These are phyloP conservation scores for Epsilonema sp. DNA, from an alignment of 2,888 invertebrate genomes.

Conservation along the genomic window DNA sequence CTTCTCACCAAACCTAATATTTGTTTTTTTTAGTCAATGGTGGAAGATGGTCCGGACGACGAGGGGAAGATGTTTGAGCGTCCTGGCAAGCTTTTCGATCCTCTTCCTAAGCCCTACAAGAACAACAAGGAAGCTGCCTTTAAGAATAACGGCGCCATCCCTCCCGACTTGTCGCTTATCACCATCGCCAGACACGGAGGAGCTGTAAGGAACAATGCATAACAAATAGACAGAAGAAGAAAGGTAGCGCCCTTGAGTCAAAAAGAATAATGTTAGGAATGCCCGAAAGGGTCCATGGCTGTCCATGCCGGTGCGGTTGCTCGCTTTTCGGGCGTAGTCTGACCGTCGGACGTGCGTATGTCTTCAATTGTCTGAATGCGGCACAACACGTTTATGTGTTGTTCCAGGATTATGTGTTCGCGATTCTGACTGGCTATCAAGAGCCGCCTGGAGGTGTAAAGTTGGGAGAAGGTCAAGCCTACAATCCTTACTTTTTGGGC, in stretches of 20 bases:
- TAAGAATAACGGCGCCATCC: conserved; percentile 75
- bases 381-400: neutral
- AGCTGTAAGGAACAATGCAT: too few species aligned
- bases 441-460: conserved; percentile 79
- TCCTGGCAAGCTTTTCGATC: conserved; percentile 82
- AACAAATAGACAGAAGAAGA: too few species aligned
- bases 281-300: too few species aligned
- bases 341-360: too few species aligned
- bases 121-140: conserved; percentile 92
- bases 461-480: conserved; percentile 75
- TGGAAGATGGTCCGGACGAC: conserved; percentile 39
- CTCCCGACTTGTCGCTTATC: conserved; percentile 86
- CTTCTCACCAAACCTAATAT: neutral
- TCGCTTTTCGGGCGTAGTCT: too few species aligned
- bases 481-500: conserved; percentile 93
- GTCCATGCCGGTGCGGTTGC: too few species aligned
- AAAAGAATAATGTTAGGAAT: too few species aligned
- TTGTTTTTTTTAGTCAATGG: neutral
- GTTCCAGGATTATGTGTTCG: conserved; percentile 64
- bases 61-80: conserved; percentile 67
- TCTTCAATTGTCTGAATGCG: neutral
- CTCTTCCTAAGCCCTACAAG: conserved; percentile 73
- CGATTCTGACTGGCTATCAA: conserved; percentile 78
- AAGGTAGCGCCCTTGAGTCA: too few species aligned
- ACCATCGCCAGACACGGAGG: conserved; percentile 66